Evolutionary conservation across 1,140 invertebrate genomes (phyloP), one percentile per base, ranked within the genome.

Genomic region (Drosophila insularis): DNA sequence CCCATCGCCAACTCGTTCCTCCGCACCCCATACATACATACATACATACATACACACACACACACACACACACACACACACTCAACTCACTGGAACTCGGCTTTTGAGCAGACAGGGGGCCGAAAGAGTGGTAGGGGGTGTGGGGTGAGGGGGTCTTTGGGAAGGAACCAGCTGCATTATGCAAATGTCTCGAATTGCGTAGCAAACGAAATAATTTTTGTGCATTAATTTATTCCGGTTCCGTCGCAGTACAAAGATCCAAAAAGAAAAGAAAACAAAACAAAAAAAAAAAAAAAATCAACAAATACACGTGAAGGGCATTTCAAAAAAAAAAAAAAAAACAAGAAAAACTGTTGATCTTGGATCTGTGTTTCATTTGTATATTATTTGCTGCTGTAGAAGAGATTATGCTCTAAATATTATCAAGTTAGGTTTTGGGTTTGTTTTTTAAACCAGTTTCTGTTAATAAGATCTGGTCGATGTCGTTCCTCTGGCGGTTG

Each of bases 111-210:
- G 27, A 14, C 14, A 27, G 35, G n/a, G n/a, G n/a, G n/a, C n/a
- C n/a, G n/a, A n/a, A n/a, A n/a, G n/a, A n/a, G n/a, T n/a, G 8
- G 8, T 8, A 0, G 32, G 32, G 7, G 10, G 32, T 1, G 8
- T 35, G 13, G 53, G 54, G 31, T 31, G 19, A 11, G 31, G 21
- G 59, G 46, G 27, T 10, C 32, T 0, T n/a, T 10, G 53, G 32
- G 54, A 13, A 35, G 46, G 21, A 59, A 35, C 11, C 81, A 86
- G 79, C 68, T 87, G 84, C 76, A 87, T 73, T 73, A 87, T 89
- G 82, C 69, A 82, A 87, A 86, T 82, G 71, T 23, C 43, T 59
- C 60, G 63, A 68, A 79, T 85, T 86, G 81, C 81, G 81, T 85
- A 85, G 81, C 63, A 72, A 86, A 65, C 63, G 62, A 79, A 82